A percentile compares a stretch with the other conserved stretches of the same genome.
Evolutionary conservation across 2,797 vertebrate species (phyloP).

Genomic region (Cuculus canorus): DNA sequence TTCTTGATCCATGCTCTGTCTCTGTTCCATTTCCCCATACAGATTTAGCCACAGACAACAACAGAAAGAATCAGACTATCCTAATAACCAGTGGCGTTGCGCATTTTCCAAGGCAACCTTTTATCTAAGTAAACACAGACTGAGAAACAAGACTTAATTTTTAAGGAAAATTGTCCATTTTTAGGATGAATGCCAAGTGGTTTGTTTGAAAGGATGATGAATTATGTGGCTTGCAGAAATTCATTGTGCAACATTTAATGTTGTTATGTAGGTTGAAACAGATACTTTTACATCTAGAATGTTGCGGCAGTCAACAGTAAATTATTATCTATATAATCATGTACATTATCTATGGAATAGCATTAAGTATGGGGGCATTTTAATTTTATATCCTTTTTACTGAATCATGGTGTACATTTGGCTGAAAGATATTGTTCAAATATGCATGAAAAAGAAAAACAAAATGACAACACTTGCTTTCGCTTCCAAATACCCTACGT

Average conservation of each 20-base stretch:
- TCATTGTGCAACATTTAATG: background rate
- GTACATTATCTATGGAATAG: background rate
- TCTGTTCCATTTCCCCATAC: background rate
- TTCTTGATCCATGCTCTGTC: background rate
- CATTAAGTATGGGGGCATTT: background rate
- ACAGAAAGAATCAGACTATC: background rate
- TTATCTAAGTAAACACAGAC: conserved; percentile 8
- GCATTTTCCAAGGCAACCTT: conserved; percentile 11
- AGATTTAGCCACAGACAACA: background rate
- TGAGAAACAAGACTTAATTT: background rate
- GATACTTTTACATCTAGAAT: conserved; percentile 4
- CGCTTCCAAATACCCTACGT: background rate
- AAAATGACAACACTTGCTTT: background rate
- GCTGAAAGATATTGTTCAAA: background rate
- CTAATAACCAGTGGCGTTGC: background rate
- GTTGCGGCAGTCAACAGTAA: background rate
- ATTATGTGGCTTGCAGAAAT: conserved; percentile 17
- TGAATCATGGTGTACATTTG: background rate
- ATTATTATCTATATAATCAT: background rate
- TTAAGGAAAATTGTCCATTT: conserved; percentile 34
- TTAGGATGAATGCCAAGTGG: conserved; percentile 5
- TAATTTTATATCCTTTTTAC: background rate
- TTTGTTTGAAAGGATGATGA: conserved; percentile 27
- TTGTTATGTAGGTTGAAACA: conserved; percentile 4
- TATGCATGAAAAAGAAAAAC: background rate